Base-by-base conservation (phyloP, 2,888 invertebrate genomes). In the Spatulosminthurus flaviceps region DNA sequence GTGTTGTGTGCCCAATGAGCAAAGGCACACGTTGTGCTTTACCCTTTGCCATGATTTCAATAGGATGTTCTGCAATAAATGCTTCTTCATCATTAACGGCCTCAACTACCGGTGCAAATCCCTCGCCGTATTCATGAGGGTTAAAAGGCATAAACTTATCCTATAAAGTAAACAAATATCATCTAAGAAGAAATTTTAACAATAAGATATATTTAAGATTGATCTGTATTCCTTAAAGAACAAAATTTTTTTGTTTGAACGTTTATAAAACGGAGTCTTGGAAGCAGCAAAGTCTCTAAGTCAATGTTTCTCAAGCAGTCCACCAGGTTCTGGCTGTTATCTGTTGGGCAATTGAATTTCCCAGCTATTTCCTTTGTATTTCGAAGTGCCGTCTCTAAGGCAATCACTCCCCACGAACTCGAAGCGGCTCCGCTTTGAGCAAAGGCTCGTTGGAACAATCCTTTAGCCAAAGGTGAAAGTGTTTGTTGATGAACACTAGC, bases 31-130 rank as follows among this genome's bases (percentile, higher is more conserved):
- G 13, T 22, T 75, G 61, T 7, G 61, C 64, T 13, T 64, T 29
- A 1, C 64, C 61, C 22, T 61, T n/a, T 11, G 29, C 41, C 1
- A 34, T 22, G 1, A 61, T 41, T 61, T 61, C 41, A 13, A 75
- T 21, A 1, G 75, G 75, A 60, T 60, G 26, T 21, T 29, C 29
- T 7, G 28, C 22, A 9, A 75, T 19, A 16, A 75, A 75, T 24
- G 75, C 61, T 13, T 75, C 21, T 21, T 34, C 75, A n/a, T 75
- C 75, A 19, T 75, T 28, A 9, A 75, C 75, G 28, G 22, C 21
- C 34, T 75, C 75, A 7, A 75, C 64, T 11, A 51, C 34, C 0
- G 75, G 75, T 13, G 29, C 75, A 16, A 61, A 64, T n/a, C 28
- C 29, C 1, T 61, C 28, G 1, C 64, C 75, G 29, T 29, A 13